phyloP scores from a whole-genome alignment of 2,797 vertebrate genomes.

The Nasua narica region DNA sequence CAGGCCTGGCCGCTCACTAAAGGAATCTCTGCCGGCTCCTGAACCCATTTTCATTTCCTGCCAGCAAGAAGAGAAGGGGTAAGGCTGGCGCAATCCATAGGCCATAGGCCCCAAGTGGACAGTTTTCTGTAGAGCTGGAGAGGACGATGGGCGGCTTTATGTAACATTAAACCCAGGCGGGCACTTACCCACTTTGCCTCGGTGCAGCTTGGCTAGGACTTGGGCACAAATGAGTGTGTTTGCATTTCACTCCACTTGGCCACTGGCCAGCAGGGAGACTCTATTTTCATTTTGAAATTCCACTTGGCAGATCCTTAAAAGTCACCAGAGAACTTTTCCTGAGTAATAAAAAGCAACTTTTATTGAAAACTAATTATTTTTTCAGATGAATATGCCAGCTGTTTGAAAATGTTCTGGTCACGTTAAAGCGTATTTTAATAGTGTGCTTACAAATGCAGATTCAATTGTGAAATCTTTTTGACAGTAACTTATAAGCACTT shows the following conservation, averaged over 20 bases:
- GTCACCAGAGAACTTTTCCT: slow-evolving; percentile 84
- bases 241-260: slow-evolving; percentile 84
- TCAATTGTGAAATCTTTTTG: slow-evolving; percentile 71
- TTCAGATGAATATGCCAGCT: slow-evolving; percentile 82
- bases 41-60: slow-evolving; percentile 83
- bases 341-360: slow-evolving; percentile 85
- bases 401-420: slow-evolving; percentile 82
- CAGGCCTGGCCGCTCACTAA: slow-evolving; percentile 18
- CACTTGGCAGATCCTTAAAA: slow-evolving; percentile 85
- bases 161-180: slow-evolving; percentile 82
- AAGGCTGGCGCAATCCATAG: slow-evolving; percentile 72
- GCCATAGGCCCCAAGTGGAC: slow-evolving; percentile 50
- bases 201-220: slow-evolving; percentile 78
- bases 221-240: slow-evolving; percentile 81
- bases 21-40: slow-evolving; percentile 72
- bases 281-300: slow-evolving; percentile 86
- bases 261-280: slow-evolving; percentile 80
- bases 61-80: slow-evolving; percentile 73
- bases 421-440: slow-evolving; percentile 81
- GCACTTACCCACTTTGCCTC: slow-evolving; percentile 81
- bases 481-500: slow-evolving; percentile 73
- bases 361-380: slow-evolving; percentile 86
- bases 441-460: slow-evolving; percentile 78
- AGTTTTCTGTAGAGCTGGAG: slow-evolving; percentile 53
- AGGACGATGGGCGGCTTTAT: slow-evolving; percentile 33